Conservation (phyloP, 2,888 invertebrate species). For the Dryadula phaetusa region DNA sequence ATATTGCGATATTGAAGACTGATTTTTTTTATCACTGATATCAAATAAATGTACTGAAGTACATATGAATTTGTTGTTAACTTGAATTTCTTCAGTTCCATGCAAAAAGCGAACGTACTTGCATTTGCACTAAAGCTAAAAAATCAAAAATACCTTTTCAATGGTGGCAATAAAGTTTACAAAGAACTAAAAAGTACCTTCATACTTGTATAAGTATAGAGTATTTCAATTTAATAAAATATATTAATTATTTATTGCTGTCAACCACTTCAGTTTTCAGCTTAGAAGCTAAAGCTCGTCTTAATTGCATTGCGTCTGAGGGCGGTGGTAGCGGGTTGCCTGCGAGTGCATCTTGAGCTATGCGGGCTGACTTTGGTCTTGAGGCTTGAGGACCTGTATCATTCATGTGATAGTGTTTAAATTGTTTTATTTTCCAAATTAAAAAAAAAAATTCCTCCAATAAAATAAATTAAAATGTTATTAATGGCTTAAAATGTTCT, state of each 20-base stretch:
- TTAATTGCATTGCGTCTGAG: slow-evolving; percentile 88
- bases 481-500: too few species aligned
- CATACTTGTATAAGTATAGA: background rate
- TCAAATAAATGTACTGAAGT: too few species aligned
- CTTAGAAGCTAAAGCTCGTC: slow-evolving; percentile 92
- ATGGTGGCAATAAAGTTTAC: slow-evolving; percentile 10
- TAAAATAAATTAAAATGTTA: too few species aligned
- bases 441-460: too few species aligned
- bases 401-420: background rate
- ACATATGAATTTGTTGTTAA: too few species aligned
- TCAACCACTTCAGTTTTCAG: slow-evolving; percentile 94
- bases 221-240: background rate
- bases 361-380: slow-evolving; percentile 89
- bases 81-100: background rate
- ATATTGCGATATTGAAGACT: too few species aligned
- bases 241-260: slow-evolving; percentile 49
- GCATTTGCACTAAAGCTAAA: background rate
- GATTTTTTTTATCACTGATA: background rate
- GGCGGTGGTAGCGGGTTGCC: slow-evolving; percentile 75
- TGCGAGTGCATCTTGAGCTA: slow-evolving; percentile 87
- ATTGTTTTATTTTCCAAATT: too few species aligned
- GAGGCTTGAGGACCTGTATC: slow-evolving; percentile 72
- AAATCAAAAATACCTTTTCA: background rate
- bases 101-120: slow-evolving; percentile 5
- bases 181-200: background rate